Evolutionary conservation across 2,888 invertebrate species (phyloP), one percentile per base, ranked within the genome.

Genomic region (Hemicrepidius hirtus): DNA sequence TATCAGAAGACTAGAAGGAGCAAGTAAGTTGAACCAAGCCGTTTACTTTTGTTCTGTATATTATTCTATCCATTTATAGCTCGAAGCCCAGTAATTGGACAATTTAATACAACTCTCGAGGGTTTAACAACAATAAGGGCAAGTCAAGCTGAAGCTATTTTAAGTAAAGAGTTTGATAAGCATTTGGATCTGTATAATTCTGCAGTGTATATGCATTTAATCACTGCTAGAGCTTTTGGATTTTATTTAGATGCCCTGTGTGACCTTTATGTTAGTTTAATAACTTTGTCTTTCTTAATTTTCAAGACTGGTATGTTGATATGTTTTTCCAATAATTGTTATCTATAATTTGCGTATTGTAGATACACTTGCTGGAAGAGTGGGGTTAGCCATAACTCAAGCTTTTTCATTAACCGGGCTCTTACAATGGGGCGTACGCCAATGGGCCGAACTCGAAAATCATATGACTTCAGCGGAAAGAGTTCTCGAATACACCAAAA

Each of bases 401-500:
- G 93, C 93, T 35, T 93, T 94, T 86, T 91, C 92, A 0, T 88
- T 95, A 68, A 94, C 94, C 0, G 94, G 94, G 9, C 86, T 88
- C 83, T 77, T 91, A 77, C 91, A 91, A 82, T 91, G 90, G 90
- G 90, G 89, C 5, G 88, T 91, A 77, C 89, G 97, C 2, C 97
- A 97, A 85, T 96, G 96, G 80, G 96, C 97, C 0, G 97, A 97
- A 85, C 85, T 86, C 16, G 86, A 86, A 84, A 96, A 95, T 82
- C 93, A 92, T 78, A 95, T 96, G 95, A 95, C 95, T 1, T 93
- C 95, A 9, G 97, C 98, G 0, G 98, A 98, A 86, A 90, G 97
- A 84, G 90, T 94, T 0, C 50, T 84, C 40, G 86, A 86, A 76
- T 86, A 86, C 62, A 82, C 88, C 0, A 84, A 88, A 13, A 81